Evolutionary conservation across 1,140 invertebrate genomes (phyloP), one percentile per base, ranked within the genome.

Genomic region (Mizuhopecten yessoensis): DNA sequence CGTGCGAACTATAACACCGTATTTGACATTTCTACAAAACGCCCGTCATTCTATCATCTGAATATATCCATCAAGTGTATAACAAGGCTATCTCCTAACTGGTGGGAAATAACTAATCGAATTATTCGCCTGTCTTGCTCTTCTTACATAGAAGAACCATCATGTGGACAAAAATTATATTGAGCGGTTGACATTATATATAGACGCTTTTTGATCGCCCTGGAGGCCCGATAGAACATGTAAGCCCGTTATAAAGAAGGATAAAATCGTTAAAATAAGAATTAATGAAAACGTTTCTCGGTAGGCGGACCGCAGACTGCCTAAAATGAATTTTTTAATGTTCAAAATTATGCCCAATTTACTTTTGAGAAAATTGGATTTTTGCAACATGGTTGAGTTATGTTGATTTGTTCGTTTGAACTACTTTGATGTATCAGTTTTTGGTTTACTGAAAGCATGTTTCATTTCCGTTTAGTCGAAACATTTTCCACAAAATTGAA

Each of bases 241-340:
- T 75, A 75, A 75, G 57, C 57, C 57, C 29, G 57, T 75, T 75
- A 75, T 75, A 75, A 75, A 29, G n/a, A 75, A 29, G 57, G 57
- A 75, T 75, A 75, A 75, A 75, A 75, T 75, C 57, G 57, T 75
- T 75, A 75, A 75, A 75, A 75, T 75, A 75, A 75, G 57, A 75
- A 75, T 75, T 75, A 75, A 75, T 75, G 57, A 75, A 75, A 75
- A 75, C 7, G 57, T 75, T 75, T 29, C 57, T 75, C 57, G 57
- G 57, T 75, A 75, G 57, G 57, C 57, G 57, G 57, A 75, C 57
- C 57, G 57, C 57, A 75, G 57, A n/a, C 57, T 75, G 57, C n/a
- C 57, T 75, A 75, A 75, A 75, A 75, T 75, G 57, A 75, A 75
- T 75, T 75, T 75, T 75, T 75, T 75, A 75, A 75, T 75, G 57